These are phyloP conservation scores for Luehdorfia chinensis DNA, from an alignment of 1,140 invertebrate species.

Conservation along the genomic window DNA sequence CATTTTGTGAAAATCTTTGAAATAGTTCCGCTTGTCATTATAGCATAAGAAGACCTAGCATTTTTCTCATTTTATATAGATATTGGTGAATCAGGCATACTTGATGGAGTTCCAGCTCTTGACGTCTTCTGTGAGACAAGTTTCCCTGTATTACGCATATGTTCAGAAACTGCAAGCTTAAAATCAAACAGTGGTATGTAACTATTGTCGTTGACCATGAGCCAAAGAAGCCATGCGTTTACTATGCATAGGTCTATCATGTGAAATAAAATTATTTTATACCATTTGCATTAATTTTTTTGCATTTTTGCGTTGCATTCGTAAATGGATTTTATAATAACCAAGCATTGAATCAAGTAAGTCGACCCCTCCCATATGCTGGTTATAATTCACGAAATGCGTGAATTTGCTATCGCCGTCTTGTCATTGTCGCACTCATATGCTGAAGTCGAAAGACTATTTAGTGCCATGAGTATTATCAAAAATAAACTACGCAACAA, in stretches of 20 bases:
- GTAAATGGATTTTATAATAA: constrained; percentile 24
- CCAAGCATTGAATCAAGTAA: constrained; percentile 33
- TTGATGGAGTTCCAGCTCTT: neutral
- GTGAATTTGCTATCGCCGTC: constrained; percentile 20
- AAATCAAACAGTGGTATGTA: neutral
- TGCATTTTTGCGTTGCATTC: too few species aligned
- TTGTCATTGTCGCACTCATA: constrained; percentile 20
- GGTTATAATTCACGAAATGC: constrained; percentile 37
- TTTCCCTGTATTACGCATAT: neutral
- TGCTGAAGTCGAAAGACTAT: constrained; percentile 24
- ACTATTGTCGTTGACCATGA: neutral
- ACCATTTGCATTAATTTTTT: too few species aligned
- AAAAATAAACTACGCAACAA: too few species aligned
- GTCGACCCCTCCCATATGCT: constrained; percentile 50
- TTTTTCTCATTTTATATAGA: neutral
- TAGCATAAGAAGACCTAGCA: neutral
- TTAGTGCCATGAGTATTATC: too few species aligned
- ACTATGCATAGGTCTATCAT: constrained; percentile 6
- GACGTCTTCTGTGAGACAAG: neutral
- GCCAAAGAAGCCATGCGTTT: constrained; percentile 5
- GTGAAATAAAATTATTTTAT: constrained; percentile 12
- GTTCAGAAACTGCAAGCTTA: neutral
- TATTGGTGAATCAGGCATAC: too few species aligned
- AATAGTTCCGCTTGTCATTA: neutral
- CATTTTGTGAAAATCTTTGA: neutral